Evolutionary conservation across 2,888 invertebrate species (phyloP).

Genomic region (Melieria crassipennis): DNA sequence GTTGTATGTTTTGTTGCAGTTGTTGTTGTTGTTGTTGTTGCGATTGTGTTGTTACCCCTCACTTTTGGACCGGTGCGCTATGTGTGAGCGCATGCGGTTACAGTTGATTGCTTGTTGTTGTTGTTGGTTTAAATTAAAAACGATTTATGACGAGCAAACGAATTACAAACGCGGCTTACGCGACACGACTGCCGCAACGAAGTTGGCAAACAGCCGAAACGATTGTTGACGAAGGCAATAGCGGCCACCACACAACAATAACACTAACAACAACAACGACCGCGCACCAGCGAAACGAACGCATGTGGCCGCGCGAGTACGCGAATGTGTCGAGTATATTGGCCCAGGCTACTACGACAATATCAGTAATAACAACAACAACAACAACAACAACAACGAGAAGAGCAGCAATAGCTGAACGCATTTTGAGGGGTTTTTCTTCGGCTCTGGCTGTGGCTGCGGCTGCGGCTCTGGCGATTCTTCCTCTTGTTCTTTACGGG

Average conservation of each 20-base stretch:
- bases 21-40: no score
- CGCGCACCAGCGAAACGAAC: neutral
- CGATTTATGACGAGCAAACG: neutral
- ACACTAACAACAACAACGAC: neutral
- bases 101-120: neutral
- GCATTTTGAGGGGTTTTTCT: slow-evolving; percentile 31
- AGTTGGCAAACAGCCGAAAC: no score
- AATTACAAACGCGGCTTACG: no score
- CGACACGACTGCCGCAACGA: no score
- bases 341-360: slow-evolving; percentile 5
- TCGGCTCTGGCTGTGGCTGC: slow-evolving; percentile 13
- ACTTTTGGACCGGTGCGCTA: no score
- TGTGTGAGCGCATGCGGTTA: no score
- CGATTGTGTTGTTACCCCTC: no score
- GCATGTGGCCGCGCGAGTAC: neutral
- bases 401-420: slow-evolving; percentile 7
- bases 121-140: neutral
- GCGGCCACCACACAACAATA: neutral
- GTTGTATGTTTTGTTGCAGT: no score
- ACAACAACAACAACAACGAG: neutral
- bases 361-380: neutral
- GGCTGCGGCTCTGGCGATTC: slow-evolving; percentile 10
- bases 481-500: no score
- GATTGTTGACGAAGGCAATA: neutral
- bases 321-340: neutral